These are phyloP conservation scores for Halocynthia aurantium DNA, from an alignment of 23 tunicate genomes.

Conservation along the genomic window DNA sequence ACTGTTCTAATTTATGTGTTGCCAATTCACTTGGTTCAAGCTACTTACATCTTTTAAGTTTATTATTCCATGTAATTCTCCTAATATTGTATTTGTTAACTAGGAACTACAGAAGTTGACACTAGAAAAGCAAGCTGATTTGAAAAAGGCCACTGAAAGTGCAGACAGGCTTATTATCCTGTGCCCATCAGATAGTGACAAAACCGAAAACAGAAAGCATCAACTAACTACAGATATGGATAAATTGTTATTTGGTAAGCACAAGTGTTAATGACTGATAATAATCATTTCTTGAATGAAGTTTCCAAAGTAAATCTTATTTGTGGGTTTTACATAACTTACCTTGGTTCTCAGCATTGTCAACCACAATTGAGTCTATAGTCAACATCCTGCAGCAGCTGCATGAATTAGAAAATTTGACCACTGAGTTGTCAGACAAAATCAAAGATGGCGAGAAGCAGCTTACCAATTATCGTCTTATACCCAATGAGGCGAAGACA, in stretches of 20 bases:
- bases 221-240: constrained; percentile 17
- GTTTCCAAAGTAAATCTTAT: background rate
- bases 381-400: constrained; percentile 21
- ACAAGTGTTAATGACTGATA: background rate
- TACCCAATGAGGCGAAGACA: constrained; percentile 18
- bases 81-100: too few relatives aligned
- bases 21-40: too few relatives aligned
- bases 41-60: too few relatives aligned
- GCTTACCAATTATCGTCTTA: background rate
- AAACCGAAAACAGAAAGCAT: background rate
- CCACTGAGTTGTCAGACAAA: constrained; percentile 16
- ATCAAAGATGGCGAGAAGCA: constrained; percentile 22
- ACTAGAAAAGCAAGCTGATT: background rate
- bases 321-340: background rate
- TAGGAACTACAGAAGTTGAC: background rate
- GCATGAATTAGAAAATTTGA: constrained; percentile 19
- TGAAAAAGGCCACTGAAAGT: constrained; percentile 7
- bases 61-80: too few relatives aligned
- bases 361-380: background rate
- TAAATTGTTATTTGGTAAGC: constrained; percentile 9
- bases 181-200: constrained; percentile 3
- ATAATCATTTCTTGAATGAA: background rate
- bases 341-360: constrained; percentile 9
- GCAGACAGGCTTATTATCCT: constrained; percentile 8
- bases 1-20: too few relatives aligned